Evolutionary conservation across 2,113 vertebrate genomes (phyloP).

Genomic region (Pogonocichla stellata): DNA sequence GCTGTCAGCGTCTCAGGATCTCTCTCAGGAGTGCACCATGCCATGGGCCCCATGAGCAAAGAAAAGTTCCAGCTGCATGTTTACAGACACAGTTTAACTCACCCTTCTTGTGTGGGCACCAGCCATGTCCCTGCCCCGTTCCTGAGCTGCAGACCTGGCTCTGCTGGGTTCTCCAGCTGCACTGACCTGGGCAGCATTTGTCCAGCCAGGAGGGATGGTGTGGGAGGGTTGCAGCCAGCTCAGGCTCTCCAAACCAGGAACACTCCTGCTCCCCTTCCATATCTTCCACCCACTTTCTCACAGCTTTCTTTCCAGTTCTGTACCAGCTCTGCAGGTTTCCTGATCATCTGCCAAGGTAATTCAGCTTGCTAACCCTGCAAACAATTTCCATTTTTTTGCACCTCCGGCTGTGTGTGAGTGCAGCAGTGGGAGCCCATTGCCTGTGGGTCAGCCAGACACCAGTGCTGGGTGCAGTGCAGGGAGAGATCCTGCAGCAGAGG

Average conservation of each 20-base stretch:
- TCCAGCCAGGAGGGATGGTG: neutral
- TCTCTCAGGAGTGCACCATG: neutral
- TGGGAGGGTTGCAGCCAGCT: fast-evolving
- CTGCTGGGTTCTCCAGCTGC: neutral
- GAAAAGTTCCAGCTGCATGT: neutral
- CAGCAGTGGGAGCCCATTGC: neutral
- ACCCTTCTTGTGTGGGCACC: neutral
- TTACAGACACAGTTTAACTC: neutral
- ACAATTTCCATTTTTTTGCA: neutral
- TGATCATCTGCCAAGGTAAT: neutral
- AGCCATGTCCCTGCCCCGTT: neutral
- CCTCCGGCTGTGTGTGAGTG: neutral
- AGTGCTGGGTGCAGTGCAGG: neutral
- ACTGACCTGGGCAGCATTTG: neutral
- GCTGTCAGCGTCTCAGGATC: neutral
- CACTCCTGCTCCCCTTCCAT: neutral
- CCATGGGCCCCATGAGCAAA: fast-evolving
- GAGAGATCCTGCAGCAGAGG: neutral
- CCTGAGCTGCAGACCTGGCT: neutral
- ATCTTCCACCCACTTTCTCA: neutral
- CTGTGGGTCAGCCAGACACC: fast-evolving
- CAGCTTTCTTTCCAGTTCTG: neutral
- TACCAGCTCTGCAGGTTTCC: neutral
- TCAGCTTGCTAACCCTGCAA: neutral
- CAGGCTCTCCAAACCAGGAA: neutral